phyloP scores from a whole-genome alignment of 2,888 invertebrate species.

The Drosophila robusta region DNA sequence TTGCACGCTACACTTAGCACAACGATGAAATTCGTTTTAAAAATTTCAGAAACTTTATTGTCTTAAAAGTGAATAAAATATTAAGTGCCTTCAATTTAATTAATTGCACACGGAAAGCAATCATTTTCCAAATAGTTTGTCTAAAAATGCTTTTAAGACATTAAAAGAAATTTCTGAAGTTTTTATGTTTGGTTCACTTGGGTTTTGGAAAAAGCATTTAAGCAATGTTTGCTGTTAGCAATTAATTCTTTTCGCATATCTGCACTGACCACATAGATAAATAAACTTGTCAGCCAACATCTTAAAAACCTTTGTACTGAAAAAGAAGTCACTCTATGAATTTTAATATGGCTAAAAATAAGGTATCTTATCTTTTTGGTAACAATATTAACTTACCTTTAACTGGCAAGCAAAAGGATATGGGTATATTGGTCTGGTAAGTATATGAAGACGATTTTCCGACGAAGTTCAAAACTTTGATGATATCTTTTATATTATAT shows the following conservation, averaged over 20 bases:
- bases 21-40: conserved; percentile 49
- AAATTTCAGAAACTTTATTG: conserved; percentile 48
- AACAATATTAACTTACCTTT: too few species aligned
- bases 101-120: conserved; percentile 5
- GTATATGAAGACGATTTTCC: too few species aligned
- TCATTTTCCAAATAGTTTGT: conserved; percentile 1
- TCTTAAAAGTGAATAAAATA: conserved; percentile 34
- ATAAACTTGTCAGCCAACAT: neutral
- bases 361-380: too few species aligned
- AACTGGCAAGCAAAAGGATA: too few species aligned
- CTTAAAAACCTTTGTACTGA: too few species aligned
- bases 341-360: too few species aligned
- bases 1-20: conserved; percentile 43
- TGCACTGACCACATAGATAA: neutral
- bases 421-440: too few species aligned
- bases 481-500: too few species aligned
- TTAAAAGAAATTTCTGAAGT: neutral
- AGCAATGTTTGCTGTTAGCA: neutral
- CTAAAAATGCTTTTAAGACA: neutral
- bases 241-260: neutral
- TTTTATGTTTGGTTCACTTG: neutral
- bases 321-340: too few species aligned
- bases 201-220: neutral
- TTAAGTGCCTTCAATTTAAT: conserved; percentile 33
- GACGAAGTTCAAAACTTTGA: too few species aligned